Conservation (phyloP, 2,113 vertebrate genomes). For the Corydoras maculifer region DNA sequence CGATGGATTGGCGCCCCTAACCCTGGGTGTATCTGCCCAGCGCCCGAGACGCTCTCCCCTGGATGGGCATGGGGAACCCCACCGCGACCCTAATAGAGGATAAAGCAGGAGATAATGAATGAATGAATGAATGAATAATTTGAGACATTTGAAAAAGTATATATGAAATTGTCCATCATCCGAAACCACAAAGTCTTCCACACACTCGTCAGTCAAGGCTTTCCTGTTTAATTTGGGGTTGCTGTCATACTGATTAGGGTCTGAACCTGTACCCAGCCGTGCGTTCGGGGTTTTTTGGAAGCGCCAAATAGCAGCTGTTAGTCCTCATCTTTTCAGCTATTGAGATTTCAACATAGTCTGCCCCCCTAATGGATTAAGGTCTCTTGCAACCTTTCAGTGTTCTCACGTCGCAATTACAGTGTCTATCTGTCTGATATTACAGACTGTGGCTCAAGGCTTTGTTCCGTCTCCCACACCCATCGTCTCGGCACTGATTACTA, state of each 20-base stretch:
- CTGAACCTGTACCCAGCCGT: constrained; percentile 6
- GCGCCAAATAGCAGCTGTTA: constrained; percentile 18
- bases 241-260: constrained; percentile 3
- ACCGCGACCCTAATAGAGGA: too few species aligned
- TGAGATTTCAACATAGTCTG: constrained; percentile 9
- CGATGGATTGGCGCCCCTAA: too few species aligned
- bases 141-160: too few species aligned
- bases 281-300: constrained; percentile 7
- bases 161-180: too few species aligned
- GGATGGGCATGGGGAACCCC: too few species aligned
- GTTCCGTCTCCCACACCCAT: background rate
- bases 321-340: constrained; percentile 10
- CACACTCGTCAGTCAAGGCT: too few species aligned
- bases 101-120: too few species aligned
- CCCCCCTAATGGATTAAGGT: constrained; percentile 15
- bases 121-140: too few species aligned
- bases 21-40: too few species aligned
- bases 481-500: constrained; percentile 4
- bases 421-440: constrained; percentile 16
- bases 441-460: constrained; percentile 13
- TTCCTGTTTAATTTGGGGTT: too few species aligned
- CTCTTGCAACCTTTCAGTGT: constrained; percentile 14
- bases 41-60: too few species aligned
- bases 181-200: too few species aligned
- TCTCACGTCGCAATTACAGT: constrained; percentile 11